Percentiles rank a stretch among this genome's conserved stretches.
These are phyloP conservation scores for Apodemia duryi DNA, from an alignment of 2,888 invertebrate genomes.

Conservation along the genomic window DNA sequence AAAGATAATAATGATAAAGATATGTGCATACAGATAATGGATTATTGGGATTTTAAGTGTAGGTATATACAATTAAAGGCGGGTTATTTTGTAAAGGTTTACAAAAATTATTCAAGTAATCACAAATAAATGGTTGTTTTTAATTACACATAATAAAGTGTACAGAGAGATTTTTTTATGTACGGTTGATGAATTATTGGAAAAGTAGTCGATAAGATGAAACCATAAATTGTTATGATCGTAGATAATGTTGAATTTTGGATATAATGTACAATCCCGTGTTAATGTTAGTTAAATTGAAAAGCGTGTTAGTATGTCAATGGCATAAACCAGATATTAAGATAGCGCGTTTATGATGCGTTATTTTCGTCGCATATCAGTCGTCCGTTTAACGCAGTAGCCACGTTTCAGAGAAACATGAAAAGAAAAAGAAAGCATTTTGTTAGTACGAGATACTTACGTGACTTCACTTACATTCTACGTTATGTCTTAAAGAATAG, in stretches of 20 bases:
- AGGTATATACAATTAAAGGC: too few species aligned
- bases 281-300: slow-evolving; percentile 32
- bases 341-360: slow-evolving; percentile 56
- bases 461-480: slow-evolving; percentile 39
- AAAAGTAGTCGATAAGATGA: background rate
- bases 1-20: too few species aligned
- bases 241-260: background rate
- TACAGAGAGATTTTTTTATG: background rate
- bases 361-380: slow-evolving; percentile 59
- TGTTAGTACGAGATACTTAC: slow-evolving; percentile 72
- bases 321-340: slow-evolving; percentile 77
- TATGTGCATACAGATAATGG: background rate
- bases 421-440: slow-evolving; percentile 77
- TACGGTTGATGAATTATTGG: background rate
- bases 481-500: slow-evolving; percentile 32
- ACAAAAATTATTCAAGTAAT: too few species aligned
- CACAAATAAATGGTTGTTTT: background rate
- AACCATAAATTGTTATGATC: background rate
- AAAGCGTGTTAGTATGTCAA: slow-evolving; percentile 73
- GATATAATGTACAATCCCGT: slow-evolving; percentile 32
- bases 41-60: background rate
- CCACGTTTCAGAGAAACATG: slow-evolving; percentile 79
- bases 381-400: slow-evolving; percentile 57
- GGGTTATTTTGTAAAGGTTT: too few species aligned
- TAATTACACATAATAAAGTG: background rate